phyloP scores from a whole-genome alignment of 2,797 vertebrate genomes.

The Epinephelus awoara region DNA sequence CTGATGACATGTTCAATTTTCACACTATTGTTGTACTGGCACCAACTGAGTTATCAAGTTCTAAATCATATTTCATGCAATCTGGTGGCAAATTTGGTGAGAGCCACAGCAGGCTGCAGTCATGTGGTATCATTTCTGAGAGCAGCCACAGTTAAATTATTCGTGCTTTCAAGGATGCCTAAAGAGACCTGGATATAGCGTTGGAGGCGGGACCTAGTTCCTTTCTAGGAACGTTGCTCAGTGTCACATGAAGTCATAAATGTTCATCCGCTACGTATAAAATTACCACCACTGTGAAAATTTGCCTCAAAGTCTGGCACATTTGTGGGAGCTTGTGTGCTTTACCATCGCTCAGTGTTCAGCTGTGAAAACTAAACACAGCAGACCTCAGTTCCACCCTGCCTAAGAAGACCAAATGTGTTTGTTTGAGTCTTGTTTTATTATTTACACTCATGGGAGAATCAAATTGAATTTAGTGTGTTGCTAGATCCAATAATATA shows the following conservation, averaged over 20 bases:
- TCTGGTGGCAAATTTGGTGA: background rate
- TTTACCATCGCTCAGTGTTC: background rate
- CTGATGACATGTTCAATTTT: background rate
- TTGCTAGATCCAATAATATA: background rate
- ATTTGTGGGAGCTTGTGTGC: too few species aligned
- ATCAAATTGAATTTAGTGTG: background rate
- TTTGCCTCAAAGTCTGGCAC: too few species aligned
- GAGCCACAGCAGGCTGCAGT: background rate
- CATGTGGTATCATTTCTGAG: background rate
- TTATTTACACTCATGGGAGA: background rate
- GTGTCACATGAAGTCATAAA: too few species aligned
- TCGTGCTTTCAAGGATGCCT: too few species aligned
- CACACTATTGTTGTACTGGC: background rate
- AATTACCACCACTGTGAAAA: too few species aligned
- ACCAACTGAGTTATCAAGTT: background rate
- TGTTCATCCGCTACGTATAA: too few species aligned
- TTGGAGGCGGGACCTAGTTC: too few species aligned
- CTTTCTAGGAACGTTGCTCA: too few species aligned
- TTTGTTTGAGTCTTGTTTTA: conserved; percentile 19
- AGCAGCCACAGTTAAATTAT: background rate
- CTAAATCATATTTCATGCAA: background rate
- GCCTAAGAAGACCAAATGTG: background rate
- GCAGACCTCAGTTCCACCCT: conserved; percentile 15
- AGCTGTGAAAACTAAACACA: conserved; percentile 16
- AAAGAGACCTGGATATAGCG: too few species aligned